Conservation (phyloP, 2,888 invertebrate genomes). For the Chydorus sphaericus region DNA sequence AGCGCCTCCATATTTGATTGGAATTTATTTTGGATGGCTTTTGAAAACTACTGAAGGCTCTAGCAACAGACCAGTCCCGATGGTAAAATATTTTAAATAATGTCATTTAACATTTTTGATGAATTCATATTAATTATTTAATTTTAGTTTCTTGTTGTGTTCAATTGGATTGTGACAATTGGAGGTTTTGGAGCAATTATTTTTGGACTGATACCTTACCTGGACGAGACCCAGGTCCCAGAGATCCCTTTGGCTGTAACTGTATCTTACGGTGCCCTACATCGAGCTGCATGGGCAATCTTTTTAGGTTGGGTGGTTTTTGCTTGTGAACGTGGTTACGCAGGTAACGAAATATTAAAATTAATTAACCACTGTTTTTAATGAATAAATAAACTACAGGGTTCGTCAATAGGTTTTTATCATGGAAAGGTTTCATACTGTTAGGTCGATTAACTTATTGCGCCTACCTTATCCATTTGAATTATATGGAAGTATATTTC, state of each 20-base stretch:
- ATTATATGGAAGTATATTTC: neutral
- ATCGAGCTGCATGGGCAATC: conserved; percentile 63
- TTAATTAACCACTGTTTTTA: too few species aligned
- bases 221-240: conserved; percentile 29
- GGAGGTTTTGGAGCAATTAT: conserved; percentile 53
- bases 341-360: conserved; percentile 31
- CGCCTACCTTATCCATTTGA: conserved; percentile 50
- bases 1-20: conserved; percentile 21
- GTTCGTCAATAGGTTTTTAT: conserved; percentile 63
- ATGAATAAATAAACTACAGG: too few species aligned
- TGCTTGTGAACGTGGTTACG: conserved; percentile 56
- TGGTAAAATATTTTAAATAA: neutral
- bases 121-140: neutral
- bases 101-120: neutral
- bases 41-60: conserved; percentile 16
- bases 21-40: conserved; percentile 20
- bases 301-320: conserved; percentile 61
- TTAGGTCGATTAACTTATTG: conserved; percentile 85
- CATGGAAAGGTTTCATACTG: conserved; percentile 69
- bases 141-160: conserved; percentile 28
- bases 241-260: conserved; percentile 51
- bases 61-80: too few species aligned
- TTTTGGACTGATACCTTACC: conserved; percentile 48
- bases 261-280: conserved; percentile 63
- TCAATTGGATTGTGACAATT: conserved; percentile 55